Evolutionary conservation across 92 coral and sea anemone genomes (phyloP).

Genomic region (Heteractis magnifica): DNA sequence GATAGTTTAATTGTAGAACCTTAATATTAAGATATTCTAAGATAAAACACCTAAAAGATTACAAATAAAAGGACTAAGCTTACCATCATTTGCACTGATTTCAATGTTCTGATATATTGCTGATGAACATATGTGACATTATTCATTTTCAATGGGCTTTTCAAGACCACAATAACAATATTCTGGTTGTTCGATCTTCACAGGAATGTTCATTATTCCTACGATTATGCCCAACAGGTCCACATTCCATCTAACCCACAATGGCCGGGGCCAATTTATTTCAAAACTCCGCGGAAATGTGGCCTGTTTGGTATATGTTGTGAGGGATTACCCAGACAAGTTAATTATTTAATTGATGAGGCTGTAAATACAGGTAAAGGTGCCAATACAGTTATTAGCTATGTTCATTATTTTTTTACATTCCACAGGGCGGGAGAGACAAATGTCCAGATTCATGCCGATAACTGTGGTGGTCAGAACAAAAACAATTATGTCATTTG

Average conservation of each 20-base stretch:
- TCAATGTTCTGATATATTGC: too few relatives aligned
- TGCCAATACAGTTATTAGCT: slow-evolving; percentile 48
- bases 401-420: slow-evolving; percentile 43
- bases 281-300: slow-evolving; percentile 56
- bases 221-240: slow-evolving; percentile 57
- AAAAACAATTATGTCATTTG: slow-evolving; percentile 42
- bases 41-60: too few relatives aligned
- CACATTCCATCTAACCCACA: slow-evolving; percentile 64
- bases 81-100: too few relatives aligned
- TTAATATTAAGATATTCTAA: too few relatives aligned
- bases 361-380: slow-evolving; percentile 49
- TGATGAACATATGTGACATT: too few relatives aligned
- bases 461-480: slow-evolving; percentile 55
- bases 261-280: slow-evolving; percentile 71
- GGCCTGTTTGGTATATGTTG: slow-evolving; percentile 55
- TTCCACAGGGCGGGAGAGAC: slow-evolving; percentile 46
- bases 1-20: too few relatives aligned
- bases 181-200: too few relatives aligned
- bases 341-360: slow-evolving; percentile 58
- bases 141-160: too few relatives aligned
- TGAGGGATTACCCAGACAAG: slow-evolving; percentile 53
- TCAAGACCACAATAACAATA: too few relatives aligned
- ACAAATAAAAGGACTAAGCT: too few relatives aligned
- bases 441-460: slow-evolving; percentile 43
- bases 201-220: slow-evolving; percentile 44